Conservation (phyloP, 2,113 vertebrate species). For the Penelope pileata region DNA sequence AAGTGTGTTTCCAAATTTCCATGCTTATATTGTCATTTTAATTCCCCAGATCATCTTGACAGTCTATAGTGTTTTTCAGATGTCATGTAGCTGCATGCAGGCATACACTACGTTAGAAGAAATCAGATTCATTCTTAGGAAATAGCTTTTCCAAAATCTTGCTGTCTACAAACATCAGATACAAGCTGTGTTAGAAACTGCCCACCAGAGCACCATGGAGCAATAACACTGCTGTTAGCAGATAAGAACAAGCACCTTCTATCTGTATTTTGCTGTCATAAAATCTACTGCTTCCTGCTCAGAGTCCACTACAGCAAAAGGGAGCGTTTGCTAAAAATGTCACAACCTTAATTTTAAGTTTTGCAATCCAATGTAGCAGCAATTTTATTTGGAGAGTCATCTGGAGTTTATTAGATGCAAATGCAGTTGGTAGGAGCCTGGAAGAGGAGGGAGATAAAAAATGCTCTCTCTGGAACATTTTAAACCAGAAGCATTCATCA, state of each 20-base stretch:
- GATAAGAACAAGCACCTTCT: background rate
- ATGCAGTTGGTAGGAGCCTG: background rate
- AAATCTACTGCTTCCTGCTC: background rate
- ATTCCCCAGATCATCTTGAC: background rate
- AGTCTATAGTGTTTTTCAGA: background rate
- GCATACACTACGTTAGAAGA: background rate
- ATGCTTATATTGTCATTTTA: rapidly evolving
- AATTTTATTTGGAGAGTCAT: slow-evolving; percentile 27
- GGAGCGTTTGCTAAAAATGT: background rate
- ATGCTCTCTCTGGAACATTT: slow-evolving; percentile 51
- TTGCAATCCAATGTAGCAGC: background rate
- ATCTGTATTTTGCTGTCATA: background rate
- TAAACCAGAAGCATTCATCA: slow-evolving; percentile 36
- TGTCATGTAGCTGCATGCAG: background rate
- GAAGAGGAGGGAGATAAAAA: slow-evolving; percentile 12
- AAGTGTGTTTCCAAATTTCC: background rate
- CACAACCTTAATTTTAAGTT: background rate
- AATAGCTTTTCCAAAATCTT: background rate
- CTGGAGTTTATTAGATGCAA: slow-evolving; percentile 52
- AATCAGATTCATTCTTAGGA: background rate
- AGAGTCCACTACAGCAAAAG: background rate
- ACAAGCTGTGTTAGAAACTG: background rate
- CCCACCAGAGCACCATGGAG: background rate
- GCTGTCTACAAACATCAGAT: background rate
- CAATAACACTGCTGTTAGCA: background rate